Evolutionary conservation across 1,140 invertebrate genomes (phyloP).

Genomic region (Calephelis virginiensis): DNA sequence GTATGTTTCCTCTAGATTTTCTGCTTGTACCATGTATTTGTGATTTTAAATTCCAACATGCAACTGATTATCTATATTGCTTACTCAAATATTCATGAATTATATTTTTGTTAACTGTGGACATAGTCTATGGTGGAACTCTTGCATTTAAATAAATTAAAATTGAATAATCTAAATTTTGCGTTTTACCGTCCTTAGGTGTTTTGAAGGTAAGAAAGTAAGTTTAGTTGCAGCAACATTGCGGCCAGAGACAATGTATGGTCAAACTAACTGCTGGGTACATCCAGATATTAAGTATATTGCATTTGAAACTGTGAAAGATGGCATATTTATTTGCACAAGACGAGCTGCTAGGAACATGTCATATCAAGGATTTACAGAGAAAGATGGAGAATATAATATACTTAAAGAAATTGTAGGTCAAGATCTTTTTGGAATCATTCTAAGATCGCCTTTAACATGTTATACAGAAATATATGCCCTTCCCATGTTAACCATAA

Average conservation of each 20-base stretch:
- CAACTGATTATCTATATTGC: too few relatives aligned
- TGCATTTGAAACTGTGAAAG: constrained; percentile 86
- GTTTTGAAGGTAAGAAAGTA: constrained; percentile 80
- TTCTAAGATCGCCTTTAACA: constrained; percentile 91
- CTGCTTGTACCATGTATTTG: too few relatives aligned
- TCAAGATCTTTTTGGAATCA: constrained; percentile 87
- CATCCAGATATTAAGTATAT: constrained; percentile 97
- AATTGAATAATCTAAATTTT: constrained; percentile 6
- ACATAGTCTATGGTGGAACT: too few relatives aligned
- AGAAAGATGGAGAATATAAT: constrained; percentile 88
- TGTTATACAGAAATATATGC: constrained; percentile 92
- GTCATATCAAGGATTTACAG: constrained; percentile 96
- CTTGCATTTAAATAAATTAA: neutral
- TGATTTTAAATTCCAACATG: too few relatives aligned
- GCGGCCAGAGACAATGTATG: constrained; percentile 99
- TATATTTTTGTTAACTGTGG: too few relatives aligned
- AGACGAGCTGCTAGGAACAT: constrained; percentile 94
- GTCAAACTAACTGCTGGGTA: constrained; percentile 99
- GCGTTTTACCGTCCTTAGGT: constrained; percentile 60
- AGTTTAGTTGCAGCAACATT: constrained; percentile 98
- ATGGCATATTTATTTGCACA: constrained; percentile 94
- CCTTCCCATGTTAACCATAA: constrained; percentile 98
- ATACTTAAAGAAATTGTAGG: constrained; percentile 86
- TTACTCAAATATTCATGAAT: too few relatives aligned
- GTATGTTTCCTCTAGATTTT: too few relatives aligned